Conservation (phyloP, 2,888 invertebrate genomes). For the Drosophila pseudotakahashii region DNA sequence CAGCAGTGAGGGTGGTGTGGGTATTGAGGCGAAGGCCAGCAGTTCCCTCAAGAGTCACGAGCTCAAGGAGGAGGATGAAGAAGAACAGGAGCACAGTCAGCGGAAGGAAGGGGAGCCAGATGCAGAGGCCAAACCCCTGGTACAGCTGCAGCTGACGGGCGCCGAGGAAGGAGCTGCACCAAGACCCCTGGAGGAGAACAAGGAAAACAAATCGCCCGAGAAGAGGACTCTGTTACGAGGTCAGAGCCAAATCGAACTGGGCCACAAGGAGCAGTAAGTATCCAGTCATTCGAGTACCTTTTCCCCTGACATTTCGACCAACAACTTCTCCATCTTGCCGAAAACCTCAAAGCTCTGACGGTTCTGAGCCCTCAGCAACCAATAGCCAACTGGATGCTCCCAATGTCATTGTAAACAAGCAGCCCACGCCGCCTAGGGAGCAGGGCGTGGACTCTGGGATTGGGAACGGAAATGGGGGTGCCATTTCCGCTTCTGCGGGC, state of each 20-base stretch:
- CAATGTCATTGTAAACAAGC: slow-evolving; percentile 80
- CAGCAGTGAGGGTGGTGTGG: slow-evolving; percentile 76
- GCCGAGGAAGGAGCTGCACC: slow-evolving; percentile 54
- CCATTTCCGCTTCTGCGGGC: slow-evolving; percentile 41
- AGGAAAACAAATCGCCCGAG: slow-evolving; percentile 81
- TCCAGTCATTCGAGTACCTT: background rate
- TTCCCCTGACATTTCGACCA: slow-evolving; percentile 33
- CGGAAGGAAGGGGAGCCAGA: slow-evolving; percentile 6
- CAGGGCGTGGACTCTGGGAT: slow-evolving; percentile 37
- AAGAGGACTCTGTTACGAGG: slow-evolving; percentile 76
- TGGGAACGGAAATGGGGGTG: slow-evolving; percentile 6
- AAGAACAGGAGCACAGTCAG: slow-evolving; percentile 46
- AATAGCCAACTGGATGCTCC: slow-evolving; percentile 49
- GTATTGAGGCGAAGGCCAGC: slow-evolving; percentile 67
- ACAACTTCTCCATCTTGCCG: slow-evolving; percentile 36
- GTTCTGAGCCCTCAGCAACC: slow-evolving; percentile 18
- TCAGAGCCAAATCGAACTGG: slow-evolving; percentile 81
- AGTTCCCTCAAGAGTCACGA: slow-evolving; percentile 70
- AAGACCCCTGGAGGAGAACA: slow-evolving; percentile 72
- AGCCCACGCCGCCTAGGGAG: slow-evolving; percentile 73
- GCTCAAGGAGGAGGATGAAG: slow-evolving; percentile 80
- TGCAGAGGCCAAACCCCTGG: slow-evolving; percentile 39
- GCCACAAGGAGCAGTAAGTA: slow-evolving; percentile 83
- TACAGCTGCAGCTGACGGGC: slow-evolving; percentile 54
- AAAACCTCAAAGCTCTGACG: slow-evolving; percentile 49